Evolutionary conservation across 2,113 vertebrate species (phyloP).

Genomic region (Leucopsar rothschildi): DNA sequence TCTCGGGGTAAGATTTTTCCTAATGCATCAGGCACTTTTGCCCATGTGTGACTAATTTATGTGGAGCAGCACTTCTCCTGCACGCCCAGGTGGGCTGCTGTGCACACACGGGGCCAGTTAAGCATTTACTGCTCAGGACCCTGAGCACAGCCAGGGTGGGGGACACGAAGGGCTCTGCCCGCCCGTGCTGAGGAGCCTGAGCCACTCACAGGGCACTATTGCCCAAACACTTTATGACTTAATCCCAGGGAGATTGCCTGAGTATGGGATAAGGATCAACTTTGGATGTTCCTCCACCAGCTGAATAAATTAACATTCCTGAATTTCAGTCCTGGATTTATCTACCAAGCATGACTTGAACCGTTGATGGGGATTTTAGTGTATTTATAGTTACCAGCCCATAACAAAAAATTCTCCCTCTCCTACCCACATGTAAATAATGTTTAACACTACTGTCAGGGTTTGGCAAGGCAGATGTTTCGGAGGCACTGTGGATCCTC

Average conservation of each 20-base stretch:
- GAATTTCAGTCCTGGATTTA: neutral
- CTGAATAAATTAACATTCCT: neutral
- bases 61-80: neutral
- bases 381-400: neutral
- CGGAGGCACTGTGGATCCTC: neutral
- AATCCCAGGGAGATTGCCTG: neutral
- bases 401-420: neutral
- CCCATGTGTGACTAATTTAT: slow-evolving; percentile 46
- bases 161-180: neutral
- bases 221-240: neutral
- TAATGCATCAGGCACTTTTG: neutral
- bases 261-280: neutral
- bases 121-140: neutral
- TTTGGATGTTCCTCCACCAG: neutral
- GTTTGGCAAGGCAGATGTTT: slow-evolving; percentile 6
- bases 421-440: neutral
- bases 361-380: neutral
- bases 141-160: neutral
- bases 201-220: neutral
- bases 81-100: neutral
- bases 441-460: neutral
- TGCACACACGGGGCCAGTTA: neutral
- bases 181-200: neutral
- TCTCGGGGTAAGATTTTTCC: neutral
- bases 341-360: neutral